phyloP scores from a whole-genome alignment of 2,888 invertebrate species.

The Cerceris ruficornis region DNA sequence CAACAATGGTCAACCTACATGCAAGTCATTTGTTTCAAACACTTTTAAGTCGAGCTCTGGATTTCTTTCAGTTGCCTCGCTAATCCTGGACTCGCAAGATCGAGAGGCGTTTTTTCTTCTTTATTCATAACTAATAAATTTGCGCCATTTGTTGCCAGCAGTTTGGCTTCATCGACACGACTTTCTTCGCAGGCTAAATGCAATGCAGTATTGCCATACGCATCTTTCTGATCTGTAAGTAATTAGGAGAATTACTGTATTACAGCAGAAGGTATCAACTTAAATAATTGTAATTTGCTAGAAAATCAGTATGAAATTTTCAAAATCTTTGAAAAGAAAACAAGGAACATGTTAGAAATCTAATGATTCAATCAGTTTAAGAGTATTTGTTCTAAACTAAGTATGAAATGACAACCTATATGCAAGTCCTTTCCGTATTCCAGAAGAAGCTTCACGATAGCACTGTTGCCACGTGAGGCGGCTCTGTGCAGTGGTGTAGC shows the following conservation, averaged over 20 bases:
- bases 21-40: constrained; percentile 25
- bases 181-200: constrained; percentile 93
- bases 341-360: too few species aligned
- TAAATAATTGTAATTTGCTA: neutral
- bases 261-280: neutral
- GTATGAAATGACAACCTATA: constrained; percentile 76
- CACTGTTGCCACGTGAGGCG: constrained; percentile 88
- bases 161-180: constrained; percentile 86
- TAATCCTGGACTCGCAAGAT: constrained; percentile 80
- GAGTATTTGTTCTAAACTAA: constrained; percentile 25
- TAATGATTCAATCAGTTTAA: neutral
- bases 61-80: constrained; percentile 64
- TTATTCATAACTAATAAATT: constrained; percentile 85
- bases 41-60: too few species aligned
- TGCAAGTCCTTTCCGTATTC: constrained; percentile 83
- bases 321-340: too few species aligned
- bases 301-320: constrained; percentile 2
- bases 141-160: constrained; percentile 87
- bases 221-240: constrained; percentile 84
- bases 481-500: constrained; percentile 91
- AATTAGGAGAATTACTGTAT: neutral
- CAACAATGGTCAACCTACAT: neutral
- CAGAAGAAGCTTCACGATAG: constrained; percentile 87
- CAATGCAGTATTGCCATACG: constrained; percentile 90
- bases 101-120: constrained; percentile 86